phyloP scores from a whole-genome alignment of 2,113 vertebrate genomes.

The Smithornis capensis region DNA sequence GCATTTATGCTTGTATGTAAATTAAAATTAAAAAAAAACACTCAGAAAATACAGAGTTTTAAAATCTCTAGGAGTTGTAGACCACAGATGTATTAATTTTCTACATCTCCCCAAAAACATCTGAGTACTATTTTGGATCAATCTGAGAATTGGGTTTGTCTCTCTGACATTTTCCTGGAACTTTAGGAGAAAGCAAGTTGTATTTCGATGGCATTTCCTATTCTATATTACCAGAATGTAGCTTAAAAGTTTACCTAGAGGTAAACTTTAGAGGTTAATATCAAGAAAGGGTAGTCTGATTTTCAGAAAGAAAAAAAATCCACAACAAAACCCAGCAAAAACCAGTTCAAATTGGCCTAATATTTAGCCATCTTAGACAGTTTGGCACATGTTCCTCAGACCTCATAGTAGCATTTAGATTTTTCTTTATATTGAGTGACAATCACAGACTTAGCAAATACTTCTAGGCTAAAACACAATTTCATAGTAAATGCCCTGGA shows the following conservation, averaged over 20 bases:
- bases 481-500: neutral
- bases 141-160: neutral
- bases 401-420: neutral
- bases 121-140: neutral
- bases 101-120: neutral
- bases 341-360: neutral
- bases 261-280: neutral
- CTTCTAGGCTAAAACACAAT: neutral
- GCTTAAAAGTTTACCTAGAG: neutral
- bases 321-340: rapidly evolving
- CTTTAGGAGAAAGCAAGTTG: neutral
- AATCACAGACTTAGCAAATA: neutral
- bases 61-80: neutral
- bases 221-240: neutral
- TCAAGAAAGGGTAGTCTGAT: rapidly evolving
- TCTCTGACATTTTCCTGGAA: neutral
- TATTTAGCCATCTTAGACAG: neutral
- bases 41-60: neutral
- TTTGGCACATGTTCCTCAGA: neutral
- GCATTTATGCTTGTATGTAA: neutral
- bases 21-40: neutral
- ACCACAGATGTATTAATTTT: neutral
- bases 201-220: neutral
- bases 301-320: neutral
- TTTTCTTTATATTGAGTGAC: neutral